Conservation (phyloP, 2,888 invertebrate species). For the Helleia helle region DNA sequence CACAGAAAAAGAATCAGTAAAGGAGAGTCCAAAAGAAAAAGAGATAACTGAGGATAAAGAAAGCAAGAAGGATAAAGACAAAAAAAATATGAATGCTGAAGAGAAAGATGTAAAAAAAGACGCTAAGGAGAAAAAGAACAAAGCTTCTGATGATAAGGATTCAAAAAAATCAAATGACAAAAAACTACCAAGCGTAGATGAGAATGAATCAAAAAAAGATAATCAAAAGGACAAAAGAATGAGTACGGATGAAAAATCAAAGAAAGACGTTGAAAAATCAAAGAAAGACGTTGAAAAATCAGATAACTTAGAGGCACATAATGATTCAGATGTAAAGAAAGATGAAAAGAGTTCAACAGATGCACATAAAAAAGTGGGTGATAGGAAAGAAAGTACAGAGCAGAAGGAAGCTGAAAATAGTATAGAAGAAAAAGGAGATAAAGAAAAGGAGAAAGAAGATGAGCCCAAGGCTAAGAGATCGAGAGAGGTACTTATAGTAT, state of each 20-base stretch:
- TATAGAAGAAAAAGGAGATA: slow-evolving; percentile 20
- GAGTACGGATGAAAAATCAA: slow-evolving; percentile 17
- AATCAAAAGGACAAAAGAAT: slow-evolving; percentile 18
- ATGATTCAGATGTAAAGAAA: slow-evolving; percentile 6
- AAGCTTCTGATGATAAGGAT: slow-evolving; percentile 16
- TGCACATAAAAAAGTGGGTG: slow-evolving; percentile 11
- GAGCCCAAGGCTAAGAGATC: slow-evolving; percentile 59
- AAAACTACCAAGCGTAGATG: slow-evolving; percentile 12
- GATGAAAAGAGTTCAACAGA: slow-evolving; percentile 17
- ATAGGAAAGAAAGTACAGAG: slow-evolving; percentile 11
- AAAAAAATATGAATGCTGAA: slow-evolving; percentile 12
- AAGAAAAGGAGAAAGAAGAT: slow-evolving; percentile 26
- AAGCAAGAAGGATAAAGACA: slow-evolving; percentile 25
- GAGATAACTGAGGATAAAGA: slow-evolving; percentile 20
- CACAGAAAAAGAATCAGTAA: slow-evolving; percentile 12
- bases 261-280: slow-evolving; percentile 17
- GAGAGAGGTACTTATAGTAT: slow-evolving; percentile 44
- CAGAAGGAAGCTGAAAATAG: slow-evolving; percentile 11
- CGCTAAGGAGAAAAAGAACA: slow-evolving; percentile 16
- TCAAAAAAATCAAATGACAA: slow-evolving; percentile 15
- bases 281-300: slow-evolving; percentile 15
- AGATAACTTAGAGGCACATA: slow-evolving; percentile 8
- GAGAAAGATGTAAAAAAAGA: slow-evolving; percentile 17
- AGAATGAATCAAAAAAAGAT: slow-evolving; percentile 11
- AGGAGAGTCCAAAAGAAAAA: slow-evolving; percentile 8